These are phyloP conservation scores for Acholoe squamosa DNA, from an alignment of 2,888 invertebrate genomes.

Conservation along the genomic window DNA sequence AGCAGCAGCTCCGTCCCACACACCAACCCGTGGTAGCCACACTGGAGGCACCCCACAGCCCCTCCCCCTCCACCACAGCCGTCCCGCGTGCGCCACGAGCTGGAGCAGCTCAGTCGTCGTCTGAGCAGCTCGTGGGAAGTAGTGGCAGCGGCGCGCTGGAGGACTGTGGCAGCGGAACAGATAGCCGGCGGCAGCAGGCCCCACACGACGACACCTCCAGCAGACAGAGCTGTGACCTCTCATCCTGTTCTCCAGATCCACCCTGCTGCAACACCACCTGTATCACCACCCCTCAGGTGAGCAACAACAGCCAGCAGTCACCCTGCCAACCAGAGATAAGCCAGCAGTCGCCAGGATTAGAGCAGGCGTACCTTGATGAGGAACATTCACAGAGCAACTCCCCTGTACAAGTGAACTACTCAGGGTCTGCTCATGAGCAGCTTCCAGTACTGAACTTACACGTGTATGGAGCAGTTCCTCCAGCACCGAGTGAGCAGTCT, in stretches of 20 bases:
- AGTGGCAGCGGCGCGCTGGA: neutral
- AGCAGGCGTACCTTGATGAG: neutral
- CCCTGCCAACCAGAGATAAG: neutral
- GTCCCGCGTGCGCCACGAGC: neutral
- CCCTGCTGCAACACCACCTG: neutral
- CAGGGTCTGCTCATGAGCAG: too few species aligned
- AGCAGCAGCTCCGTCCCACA: neutral
- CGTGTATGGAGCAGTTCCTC: neutral
- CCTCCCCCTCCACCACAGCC: neutral
- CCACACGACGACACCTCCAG: conserved; percentile 13
- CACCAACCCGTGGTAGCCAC: neutral
- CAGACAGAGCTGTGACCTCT: neutral
- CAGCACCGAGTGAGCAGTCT: neutral
- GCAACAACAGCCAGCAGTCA: neutral
- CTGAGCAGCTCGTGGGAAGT: neutral
- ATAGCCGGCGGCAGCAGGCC: neutral
- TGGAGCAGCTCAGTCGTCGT: conserved; percentile 26
- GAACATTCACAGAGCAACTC: too few species aligned
- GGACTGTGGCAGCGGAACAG: neutral
- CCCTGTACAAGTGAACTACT: too few species aligned
- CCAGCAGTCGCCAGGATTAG: neutral
- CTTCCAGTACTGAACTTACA: neutral
- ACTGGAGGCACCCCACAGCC: too few species aligned
- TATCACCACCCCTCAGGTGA: neutral
- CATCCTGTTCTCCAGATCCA: neutral